Percentiles rank a stretch among this genome's conserved stretches.
phyloP scores from a whole-genome alignment of 2,888 invertebrate genomes.

The Buathra laborator region DNA sequence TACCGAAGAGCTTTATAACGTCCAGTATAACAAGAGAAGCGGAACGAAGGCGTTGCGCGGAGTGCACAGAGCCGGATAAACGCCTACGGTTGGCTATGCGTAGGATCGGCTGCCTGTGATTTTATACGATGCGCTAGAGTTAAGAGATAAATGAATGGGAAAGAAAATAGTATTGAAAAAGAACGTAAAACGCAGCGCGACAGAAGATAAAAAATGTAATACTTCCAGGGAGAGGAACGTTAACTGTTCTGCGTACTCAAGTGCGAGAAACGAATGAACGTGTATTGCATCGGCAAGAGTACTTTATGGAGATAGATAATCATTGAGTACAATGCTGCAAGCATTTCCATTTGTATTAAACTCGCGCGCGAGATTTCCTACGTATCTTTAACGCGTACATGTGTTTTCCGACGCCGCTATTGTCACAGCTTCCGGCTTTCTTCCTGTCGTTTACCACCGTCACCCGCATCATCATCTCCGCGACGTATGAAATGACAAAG shows the following conservation, averaged over 20 bases:
- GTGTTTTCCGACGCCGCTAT: not conserved
- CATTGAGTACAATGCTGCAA: conserved; percentile 31
- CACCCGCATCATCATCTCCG: not conserved
- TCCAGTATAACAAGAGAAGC: not conserved
- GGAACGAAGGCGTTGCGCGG: not conserved
- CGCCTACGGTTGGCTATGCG: conserved; percentile 8
- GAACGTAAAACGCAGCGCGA: not conserved
- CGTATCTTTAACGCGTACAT: not conserved
- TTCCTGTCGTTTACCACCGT: too few species aligned
- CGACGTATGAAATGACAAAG: not conserved
- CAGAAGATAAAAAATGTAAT: conserved; percentile 14
- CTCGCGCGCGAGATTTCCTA: not conserved
- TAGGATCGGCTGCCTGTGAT: conserved; percentile 4
- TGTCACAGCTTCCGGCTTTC: too few species aligned
- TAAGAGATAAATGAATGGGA: not conserved
- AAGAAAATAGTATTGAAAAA: not conserved
- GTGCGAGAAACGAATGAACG: not conserved
- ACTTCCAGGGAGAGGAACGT: conserved; percentile 7
- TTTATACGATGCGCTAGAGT: not conserved
- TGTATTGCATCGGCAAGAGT: not conserved
- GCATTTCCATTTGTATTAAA: conserved; percentile 11
- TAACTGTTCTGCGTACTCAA: not conserved
- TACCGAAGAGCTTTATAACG: conserved; percentile 20
- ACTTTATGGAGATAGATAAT: conserved; percentile 7
- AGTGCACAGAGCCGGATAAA: conserved; percentile 14